Evolutionary conservation across 2,797 vertebrate species (phyloP).

Genomic region (Neosalanx taihuensis): DNA sequence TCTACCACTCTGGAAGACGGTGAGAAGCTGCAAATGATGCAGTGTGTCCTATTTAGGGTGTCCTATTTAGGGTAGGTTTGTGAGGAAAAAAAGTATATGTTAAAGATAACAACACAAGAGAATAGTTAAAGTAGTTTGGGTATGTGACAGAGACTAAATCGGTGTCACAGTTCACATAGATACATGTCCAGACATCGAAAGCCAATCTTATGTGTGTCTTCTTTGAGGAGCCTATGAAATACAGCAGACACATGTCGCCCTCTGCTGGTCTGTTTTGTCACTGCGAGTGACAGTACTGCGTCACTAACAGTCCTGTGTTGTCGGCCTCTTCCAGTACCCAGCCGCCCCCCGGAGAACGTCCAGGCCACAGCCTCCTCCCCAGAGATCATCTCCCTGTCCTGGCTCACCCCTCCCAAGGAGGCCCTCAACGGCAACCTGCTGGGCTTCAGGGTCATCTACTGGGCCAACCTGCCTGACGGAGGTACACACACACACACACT

Average conservation of each 20-base stretch:
- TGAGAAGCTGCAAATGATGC: slow-evolving; percentile 55
- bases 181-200: too few relatives aligned
- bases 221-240: background rate
- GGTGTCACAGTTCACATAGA: too few relatives aligned
- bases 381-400: slow-evolving; percentile 93
- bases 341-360: slow-evolving; percentile 92
- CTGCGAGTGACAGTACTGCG: slow-evolving; percentile 5
- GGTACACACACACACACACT: slow-evolving; percentile 66
- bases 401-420: slow-evolving; percentile 89
- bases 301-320: background rate
- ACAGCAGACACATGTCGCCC: slow-evolving; percentile 27
- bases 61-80: background rate
- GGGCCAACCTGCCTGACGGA: slow-evolving; percentile 97
- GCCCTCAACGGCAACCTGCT: slow-evolving; percentile 94
- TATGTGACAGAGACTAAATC: too few relatives aligned
- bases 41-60: too few relatives aligned
- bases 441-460: slow-evolving; percentile 96
- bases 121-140: too few relatives aligned
- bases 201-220: background rate
- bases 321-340: slow-evolving; percentile 81
- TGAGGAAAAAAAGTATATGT: background rate
- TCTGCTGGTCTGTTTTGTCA: slow-evolving; percentile 49
- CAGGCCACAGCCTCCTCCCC: slow-evolving; percentile 89
- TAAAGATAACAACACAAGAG: too few relatives aligned
- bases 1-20: slow-evolving; percentile 95